Percentiles rank a stretch among this genome's conserved stretches.
These are phyloP conservation scores for Tetramorium simillimum DNA, from an alignment of 1,140 invertebrate species.

Conservation along the genomic window DNA sequence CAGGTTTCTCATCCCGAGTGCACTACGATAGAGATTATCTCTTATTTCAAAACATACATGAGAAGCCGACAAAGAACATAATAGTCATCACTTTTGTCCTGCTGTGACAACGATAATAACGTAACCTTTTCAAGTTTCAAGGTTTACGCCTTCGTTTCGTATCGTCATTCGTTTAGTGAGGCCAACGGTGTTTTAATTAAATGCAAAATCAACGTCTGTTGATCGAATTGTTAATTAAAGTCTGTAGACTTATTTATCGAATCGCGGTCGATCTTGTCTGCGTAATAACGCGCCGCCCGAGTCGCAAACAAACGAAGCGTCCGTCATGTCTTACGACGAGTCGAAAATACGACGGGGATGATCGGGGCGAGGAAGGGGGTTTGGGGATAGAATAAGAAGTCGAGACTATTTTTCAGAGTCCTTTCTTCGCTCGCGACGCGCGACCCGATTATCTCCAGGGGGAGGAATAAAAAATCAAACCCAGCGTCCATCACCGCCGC, in stretches of 20 bases:
- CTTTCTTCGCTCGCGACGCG: conserved; percentile 24
- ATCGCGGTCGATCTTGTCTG: conserved; percentile 21
- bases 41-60: background rate
- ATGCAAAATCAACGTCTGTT: conserved; percentile 26
- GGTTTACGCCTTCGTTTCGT: background rate
- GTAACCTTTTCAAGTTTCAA: conserved; percentile 11
- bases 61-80: background rate
- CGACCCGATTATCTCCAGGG: conserved; percentile 45
- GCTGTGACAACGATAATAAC: background rate
- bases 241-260: conserved; percentile 23
- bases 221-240: conserved; percentile 53
- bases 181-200: conserved; percentile 46
- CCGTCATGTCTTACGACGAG: conserved; percentile 29
- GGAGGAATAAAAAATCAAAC: conserved; percentile 20
- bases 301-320: conserved; percentile 43
- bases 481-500: conserved; percentile 36
- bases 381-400: conserved; percentile 13
- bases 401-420: conserved; percentile 40
- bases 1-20: background rate
- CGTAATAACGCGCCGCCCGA: background rate
- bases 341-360: conserved; percentile 9
- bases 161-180: background rate
- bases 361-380: background rate
- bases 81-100: too few relatives aligned
- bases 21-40: background rate